Base-by-base conservation (phyloP, 2,113 vertebrate genomes). In the Embiotoca jacksoni region DNA sequence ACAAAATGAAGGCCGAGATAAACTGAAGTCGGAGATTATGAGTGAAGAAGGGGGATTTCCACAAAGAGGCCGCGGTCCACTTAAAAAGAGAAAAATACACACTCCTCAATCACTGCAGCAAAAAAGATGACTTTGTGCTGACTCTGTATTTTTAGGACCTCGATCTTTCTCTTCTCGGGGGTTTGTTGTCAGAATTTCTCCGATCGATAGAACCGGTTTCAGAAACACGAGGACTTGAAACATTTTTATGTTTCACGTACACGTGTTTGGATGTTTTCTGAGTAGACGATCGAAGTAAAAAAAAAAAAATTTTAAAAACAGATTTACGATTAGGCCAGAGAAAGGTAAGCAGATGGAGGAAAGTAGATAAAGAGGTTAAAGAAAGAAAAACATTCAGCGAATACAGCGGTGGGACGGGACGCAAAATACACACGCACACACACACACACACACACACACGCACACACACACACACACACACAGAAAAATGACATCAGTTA, bases 321-420 rank as follows among this genome's bases (percentile, higher is more conserved):
- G 23, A 23, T 23, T 2, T 5, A 11, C 44, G 16, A 13, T 44
- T 23, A n/a, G 6, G 35, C n/a, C 35, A 36, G 36, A 78, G 15
- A 23, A 23, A 16, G 33, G 39, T 37, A 5, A 37, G 54, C 50
- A 57, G 56, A 0, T 30, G 56, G 63, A 84, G 87, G 80, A 89
- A 88, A 75, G 33, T 13, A 68, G 86, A 88, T 86, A 82, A 84
- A 63, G 68, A 37, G 2, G 54, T 58, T 64, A 85, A 62, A 72
- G 36, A 66, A 75, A 53, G 54, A 64, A 23, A 1, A n/a, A n/a
- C 15, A 37, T 58, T 58, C 11, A 60, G 56, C n/a, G 32, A 50
- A 52, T 3, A 44, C 41, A 44, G 41, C 23, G 23, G 23, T 23
- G 23, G 23, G 23, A 23, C 23, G 23, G 23, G 23, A 23, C 23